Evolutionary conservation across 2,888 invertebrate species (phyloP).

Genomic region (Acutogordius australiensis): DNA sequence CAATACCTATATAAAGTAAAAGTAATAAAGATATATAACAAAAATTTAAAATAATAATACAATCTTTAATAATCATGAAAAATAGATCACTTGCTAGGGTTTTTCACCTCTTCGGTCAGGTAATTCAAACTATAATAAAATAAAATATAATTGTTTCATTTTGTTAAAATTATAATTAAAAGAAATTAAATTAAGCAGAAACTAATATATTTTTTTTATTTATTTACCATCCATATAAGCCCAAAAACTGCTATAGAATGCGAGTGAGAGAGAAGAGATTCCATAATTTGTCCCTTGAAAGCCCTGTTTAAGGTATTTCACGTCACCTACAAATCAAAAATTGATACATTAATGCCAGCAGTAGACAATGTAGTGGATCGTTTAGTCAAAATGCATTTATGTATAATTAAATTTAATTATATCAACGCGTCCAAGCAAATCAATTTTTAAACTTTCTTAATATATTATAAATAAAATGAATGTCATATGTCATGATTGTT

Average conservation of each 20-base stretch:
- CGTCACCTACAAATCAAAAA: conserved; percentile 5
- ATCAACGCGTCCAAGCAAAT: too few relatives aligned
- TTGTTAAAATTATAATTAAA: too few relatives aligned
- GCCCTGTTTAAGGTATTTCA: conserved; percentile 23
- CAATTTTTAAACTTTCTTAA: too few relatives aligned
- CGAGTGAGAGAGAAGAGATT: conserved; percentile 40
- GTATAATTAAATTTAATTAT: too few relatives aligned
- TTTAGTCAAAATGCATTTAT: too few relatives aligned
- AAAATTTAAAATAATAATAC: background rate
- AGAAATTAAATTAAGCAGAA: too few relatives aligned
- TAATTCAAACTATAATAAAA: conserved; percentile 20
- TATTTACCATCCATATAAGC: conserved; percentile 53
- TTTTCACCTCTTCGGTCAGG: conserved; percentile 21
- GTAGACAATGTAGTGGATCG: too few relatives aligned
- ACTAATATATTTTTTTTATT: background rate
- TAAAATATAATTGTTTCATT: background rate
- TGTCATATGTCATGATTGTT: too few relatives aligned
- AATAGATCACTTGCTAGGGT: conserved; percentile 19
- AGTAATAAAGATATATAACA: background rate
- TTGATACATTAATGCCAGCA: too few relatives aligned
- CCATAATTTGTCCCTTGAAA: conserved; percentile 38
- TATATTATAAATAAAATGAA: too few relatives aligned
- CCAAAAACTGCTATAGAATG: conserved; percentile 54
- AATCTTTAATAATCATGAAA: too few relatives aligned
- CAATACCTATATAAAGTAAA: too few relatives aligned